A percentile compares a stretch with the other conserved stretches of the same genome.
Conservation (phyloP, 1,140 invertebrate species). For the Carcinoscorpius rotundicauda region DNA sequence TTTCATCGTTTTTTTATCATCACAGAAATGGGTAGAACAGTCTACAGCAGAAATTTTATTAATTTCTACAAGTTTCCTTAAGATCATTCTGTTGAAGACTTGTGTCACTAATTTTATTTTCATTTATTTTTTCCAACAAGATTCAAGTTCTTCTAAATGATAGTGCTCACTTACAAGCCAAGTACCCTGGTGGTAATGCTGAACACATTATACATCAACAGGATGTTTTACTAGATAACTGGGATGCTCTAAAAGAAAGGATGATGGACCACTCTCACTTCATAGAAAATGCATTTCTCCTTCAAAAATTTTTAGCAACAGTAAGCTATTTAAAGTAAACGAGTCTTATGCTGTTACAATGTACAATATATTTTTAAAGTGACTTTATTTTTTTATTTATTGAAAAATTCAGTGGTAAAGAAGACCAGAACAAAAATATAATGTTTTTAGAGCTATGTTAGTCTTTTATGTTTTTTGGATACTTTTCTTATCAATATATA, state of each 20-base stretch:
- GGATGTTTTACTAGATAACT: slow-evolving; percentile 69
- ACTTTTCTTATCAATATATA: no score
- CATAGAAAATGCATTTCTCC: slow-evolving; percentile 69
- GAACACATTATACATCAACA: slow-evolving; percentile 73
- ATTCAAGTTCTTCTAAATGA: slow-evolving; percentile 73
- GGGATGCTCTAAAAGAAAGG: slow-evolving; percentile 71
- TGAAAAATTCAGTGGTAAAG: no score
- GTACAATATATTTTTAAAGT: neutral
- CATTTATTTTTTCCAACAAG: slow-evolving; percentile 1
- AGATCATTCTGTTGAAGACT: no score
- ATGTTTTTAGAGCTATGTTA: no score
- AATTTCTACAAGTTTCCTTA: no score
- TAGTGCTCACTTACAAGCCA: slow-evolving; percentile 63
- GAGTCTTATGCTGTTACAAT: slow-evolving; percentile 6
- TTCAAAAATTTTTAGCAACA: slow-evolving; percentile 71
- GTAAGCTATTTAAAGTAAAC: slow-evolving; percentile 29
- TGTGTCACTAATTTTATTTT: no score
- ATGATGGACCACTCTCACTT: slow-evolving; percentile 66
- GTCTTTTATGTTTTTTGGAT: no score
- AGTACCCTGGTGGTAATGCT: slow-evolving; percentile 87
- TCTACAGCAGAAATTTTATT: no score
- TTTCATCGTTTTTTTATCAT: neutral
- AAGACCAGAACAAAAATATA: no score
- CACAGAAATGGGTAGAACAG: no score
- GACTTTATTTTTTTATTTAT: neutral